A percentile compares a stretch with the other conserved stretches of the same genome.
phyloP scores from a whole-genome alignment of 2,113 vertebrate species.

The Anoura caudifer region DNA sequence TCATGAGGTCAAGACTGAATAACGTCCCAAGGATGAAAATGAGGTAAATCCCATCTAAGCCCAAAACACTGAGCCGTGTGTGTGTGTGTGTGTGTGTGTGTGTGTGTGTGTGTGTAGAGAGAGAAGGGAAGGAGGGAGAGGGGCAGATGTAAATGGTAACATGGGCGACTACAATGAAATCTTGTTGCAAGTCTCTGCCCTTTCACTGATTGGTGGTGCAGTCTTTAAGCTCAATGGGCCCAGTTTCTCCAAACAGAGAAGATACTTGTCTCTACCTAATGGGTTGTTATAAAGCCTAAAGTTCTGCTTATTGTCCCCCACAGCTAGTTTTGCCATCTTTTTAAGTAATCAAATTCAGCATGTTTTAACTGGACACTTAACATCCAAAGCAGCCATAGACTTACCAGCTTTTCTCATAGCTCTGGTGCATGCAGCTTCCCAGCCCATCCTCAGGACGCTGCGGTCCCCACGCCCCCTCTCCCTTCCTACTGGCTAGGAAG shows the following conservation, averaged over 20 bases:
- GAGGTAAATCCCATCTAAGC: not conserved
- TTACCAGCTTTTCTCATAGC: not conserved
- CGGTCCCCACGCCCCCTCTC: fast-evolving
- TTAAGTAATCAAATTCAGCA: not conserved
- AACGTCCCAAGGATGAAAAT: not conserved
- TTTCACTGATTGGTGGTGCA: not conserved
- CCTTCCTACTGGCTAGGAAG: not conserved
- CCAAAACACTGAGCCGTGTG: fast-evolving
- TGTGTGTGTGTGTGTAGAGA: not conserved
- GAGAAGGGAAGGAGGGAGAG: not conserved
- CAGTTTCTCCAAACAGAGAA: not conserved
- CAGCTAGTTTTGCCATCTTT: not conserved
- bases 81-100: not conserved
- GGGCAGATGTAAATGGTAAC: not conserved
- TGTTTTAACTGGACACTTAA: not conserved
- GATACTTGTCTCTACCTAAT: not conserved
- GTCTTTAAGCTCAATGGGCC: not conserved
- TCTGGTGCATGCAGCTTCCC: fast-evolving
- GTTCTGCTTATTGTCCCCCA: not conserved
- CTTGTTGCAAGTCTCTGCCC: not conserved
- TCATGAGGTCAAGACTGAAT: not conserved
- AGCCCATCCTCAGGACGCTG: not conserved
- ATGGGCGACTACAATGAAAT: not conserved
- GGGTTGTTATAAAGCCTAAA: not conserved
- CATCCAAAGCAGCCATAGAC: not conserved